These are phyloP conservation scores for Antennarius striatus DNA, from an alignment of 2,113 vertebrate genomes.

Conservation along the genomic window DNA sequence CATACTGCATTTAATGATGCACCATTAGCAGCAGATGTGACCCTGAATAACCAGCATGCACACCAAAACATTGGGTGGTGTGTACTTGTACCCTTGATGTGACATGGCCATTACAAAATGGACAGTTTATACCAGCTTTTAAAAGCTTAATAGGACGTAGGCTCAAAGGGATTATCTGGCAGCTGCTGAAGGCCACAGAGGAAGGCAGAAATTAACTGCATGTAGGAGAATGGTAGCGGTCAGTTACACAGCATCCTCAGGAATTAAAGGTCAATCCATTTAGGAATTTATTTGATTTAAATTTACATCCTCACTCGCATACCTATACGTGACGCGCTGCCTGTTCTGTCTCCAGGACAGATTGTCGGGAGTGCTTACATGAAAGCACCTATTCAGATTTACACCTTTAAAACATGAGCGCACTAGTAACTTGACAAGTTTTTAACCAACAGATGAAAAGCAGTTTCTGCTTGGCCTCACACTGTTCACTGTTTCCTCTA, in stretches of 20 bases:
- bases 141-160: conserved; percentile 73
- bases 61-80: conserved; percentile 34
- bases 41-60: conserved; percentile 10
- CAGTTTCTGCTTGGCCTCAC: too few relatives aligned
- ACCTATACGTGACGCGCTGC: not conserved
- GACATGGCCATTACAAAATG: conserved; percentile 78
- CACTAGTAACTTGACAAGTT: too few relatives aligned
- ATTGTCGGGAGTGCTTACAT: too few relatives aligned
- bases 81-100: conserved; percentile 69
- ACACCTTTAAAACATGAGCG: too few relatives aligned
- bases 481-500: too few relatives aligned
- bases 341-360: too few relatives aligned
- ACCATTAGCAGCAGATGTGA: conserved; percentile 4
- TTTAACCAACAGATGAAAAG: too few relatives aligned
- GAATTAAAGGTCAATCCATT: conserved; percentile 58
- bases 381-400: too few relatives aligned
- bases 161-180: conserved; percentile 73
- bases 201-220: conserved; percentile 63
- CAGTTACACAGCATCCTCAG: conserved; percentile 21
- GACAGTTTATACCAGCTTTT: conserved; percentile 78
- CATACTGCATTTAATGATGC: not conserved
- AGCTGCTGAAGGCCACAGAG: conserved; percentile 68
- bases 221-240: conserved; percentile 47
- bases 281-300: conserved; percentile 55
- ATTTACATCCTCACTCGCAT: not conserved